phyloP scores from a whole-genome alignment of 2,113 vertebrate species.

The Hippocampus mohnikei region DNA sequence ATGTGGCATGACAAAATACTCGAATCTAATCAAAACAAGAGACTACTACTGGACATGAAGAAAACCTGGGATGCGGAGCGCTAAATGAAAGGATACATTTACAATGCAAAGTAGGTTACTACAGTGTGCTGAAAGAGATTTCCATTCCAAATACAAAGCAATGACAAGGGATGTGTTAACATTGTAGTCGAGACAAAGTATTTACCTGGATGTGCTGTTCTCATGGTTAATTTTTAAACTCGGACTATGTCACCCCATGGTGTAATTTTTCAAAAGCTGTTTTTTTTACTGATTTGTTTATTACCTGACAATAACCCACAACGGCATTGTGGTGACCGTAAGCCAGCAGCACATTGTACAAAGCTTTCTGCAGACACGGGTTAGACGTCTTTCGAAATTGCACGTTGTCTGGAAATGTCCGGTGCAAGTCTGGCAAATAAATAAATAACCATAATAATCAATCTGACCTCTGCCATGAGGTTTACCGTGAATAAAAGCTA shows the following conservation, averaged over 20 bases:
- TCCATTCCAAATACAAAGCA: conserved; percentile 33
- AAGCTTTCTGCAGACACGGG: conserved; percentile 79
- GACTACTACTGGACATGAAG: not conserved
- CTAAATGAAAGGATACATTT: conserved; percentile 5
- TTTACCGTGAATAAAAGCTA: not conserved
- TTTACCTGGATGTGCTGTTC: too few relatives aligned
- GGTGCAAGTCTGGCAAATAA: conserved; percentile 81
- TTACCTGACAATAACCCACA: conserved; percentile 97
- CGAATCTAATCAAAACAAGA: not conserved
- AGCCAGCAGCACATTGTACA: conserved; percentile 87
- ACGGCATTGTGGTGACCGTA: conserved; percentile 85
- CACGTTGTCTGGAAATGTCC: conserved; percentile 96
- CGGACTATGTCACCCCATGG: too few relatives aligned
- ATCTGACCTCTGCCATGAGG: not conserved
- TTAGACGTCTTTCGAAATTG: conserved; percentile 80
- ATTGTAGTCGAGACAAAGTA: not conserved
- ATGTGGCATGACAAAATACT: not conserved
- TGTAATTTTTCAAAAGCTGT: too few relatives aligned
- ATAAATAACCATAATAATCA: not conserved
- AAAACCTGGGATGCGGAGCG: not conserved
- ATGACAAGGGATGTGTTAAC: not conserved
- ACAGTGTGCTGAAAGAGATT: conserved; percentile 10
- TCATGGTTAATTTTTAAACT: not conserved
- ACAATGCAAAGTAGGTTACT: conserved; percentile 32
- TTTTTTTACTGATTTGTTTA: not conserved